Conservation (phyloP, 2,888 invertebrate genomes). For the Entomobrya proxima region DNA sequence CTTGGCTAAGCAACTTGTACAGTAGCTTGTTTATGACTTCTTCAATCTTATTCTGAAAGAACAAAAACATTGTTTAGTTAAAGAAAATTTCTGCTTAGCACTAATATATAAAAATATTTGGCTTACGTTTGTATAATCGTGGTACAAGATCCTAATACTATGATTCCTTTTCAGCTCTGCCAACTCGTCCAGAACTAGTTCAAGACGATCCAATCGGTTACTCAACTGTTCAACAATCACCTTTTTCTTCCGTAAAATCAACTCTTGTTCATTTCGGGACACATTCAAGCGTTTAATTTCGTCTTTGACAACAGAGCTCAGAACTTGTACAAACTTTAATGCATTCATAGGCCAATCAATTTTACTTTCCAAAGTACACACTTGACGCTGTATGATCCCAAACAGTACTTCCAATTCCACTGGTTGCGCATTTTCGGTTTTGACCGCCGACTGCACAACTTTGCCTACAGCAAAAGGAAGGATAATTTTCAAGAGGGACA, state of each 20-base stretch:
- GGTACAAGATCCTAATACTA: conserved; percentile 71
- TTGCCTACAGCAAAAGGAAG: conserved; percentile 70
- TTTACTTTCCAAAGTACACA: conserved; percentile 70
- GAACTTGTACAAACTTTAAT: conserved; percentile 64
- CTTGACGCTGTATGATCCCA: conserved; percentile 66
- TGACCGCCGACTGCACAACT: conserved; percentile 39
- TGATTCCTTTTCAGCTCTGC: conserved; percentile 66
- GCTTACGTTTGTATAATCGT: conserved; percentile 67
- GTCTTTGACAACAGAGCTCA: conserved; percentile 56
- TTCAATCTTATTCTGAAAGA: conserved; percentile 68
- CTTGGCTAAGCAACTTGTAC: conserved; percentile 67
- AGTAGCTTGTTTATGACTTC: conserved; percentile 73
- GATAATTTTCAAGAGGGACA: conserved; percentile 69
- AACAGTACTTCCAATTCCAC: conserved; percentile 42
- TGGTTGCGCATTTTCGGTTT: background rate
- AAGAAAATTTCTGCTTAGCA: background rate
- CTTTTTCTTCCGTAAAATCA: background rate
- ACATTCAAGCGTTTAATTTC: conserved; percentile 46
- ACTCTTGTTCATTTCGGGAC: background rate
- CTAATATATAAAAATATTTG: background rate
- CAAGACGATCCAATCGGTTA: conserved; percentile 19
- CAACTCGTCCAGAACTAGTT: conserved; percentile 68
- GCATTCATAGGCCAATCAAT: conserved; percentile 72
- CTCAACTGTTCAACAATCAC: conserved; percentile 60
- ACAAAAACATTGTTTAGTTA: background rate